A percentile compares a stretch with the other conserved stretches of the same genome.
Evolutionary conservation across 2,797 vertebrate species (phyloP).

Genomic region (Bradypodion pumilum): DNA sequence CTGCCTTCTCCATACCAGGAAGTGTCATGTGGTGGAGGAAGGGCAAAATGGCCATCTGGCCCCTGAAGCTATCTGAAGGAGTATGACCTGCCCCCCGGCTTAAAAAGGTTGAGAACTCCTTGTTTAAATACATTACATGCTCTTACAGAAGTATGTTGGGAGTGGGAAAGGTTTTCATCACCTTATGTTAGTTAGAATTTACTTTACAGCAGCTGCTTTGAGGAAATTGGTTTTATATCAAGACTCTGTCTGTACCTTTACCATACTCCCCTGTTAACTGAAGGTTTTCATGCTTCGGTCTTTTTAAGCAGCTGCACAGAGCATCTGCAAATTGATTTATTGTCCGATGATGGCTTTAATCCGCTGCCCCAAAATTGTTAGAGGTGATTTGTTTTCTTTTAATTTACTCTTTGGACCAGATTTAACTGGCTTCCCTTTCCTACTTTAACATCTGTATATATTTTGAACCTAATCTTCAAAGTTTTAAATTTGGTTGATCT

Average conservation of each 20-base stretch:
- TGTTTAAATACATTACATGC: rapidly evolving
- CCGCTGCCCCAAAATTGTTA: constrained; percentile 31
- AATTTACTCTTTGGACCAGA: constrained; percentile 43
- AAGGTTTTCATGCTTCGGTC: neutral
- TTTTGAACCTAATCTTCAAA: constrained; percentile 32
- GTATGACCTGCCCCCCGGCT: too few relatives aligned
- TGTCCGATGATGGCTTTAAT: constrained; percentile 19
- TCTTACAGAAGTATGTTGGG: neutral
- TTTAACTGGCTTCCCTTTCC: constrained; percentile 45
- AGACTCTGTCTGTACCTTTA: constrained; percentile 33
- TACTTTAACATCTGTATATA: constrained; percentile 35
- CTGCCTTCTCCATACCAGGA: too few relatives aligned
- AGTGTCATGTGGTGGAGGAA: too few relatives aligned
- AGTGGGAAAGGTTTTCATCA: constrained; percentile 10
- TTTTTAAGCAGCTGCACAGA: constrained; percentile 11
- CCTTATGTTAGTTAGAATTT: neutral
- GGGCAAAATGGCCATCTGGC: too few relatives aligned
- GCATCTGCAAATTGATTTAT: constrained; percentile 17
- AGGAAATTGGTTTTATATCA: constrained; percentile 25
- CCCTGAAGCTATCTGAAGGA: too few relatives aligned
- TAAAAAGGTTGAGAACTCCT: too few relatives aligned
- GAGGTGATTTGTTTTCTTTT: constrained; percentile 48
- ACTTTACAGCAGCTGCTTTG: neutral
- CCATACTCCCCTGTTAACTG: neutral
- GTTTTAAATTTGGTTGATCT: constrained; percentile 30